These are phyloP conservation scores for Cephus sareptanus DNA, from an alignment of 2,888 invertebrate genomes.

Conservation along the genomic window DNA sequence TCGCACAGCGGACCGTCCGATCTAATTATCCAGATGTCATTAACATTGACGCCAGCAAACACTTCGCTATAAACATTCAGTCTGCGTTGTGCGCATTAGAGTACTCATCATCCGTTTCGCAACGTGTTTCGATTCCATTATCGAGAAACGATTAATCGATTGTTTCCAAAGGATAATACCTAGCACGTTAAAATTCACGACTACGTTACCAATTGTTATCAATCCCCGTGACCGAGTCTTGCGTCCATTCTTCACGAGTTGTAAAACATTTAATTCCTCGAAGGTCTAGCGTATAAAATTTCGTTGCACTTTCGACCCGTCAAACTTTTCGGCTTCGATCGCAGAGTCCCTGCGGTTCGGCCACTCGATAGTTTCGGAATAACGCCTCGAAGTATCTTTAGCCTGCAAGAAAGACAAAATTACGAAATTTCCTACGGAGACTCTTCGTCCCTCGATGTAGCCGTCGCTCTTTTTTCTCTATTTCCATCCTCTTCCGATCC, in stretches of 20 bases:
- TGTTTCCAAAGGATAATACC: slow-evolving; percentile 24
- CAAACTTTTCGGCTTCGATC: not conserved
- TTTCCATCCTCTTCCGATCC: not conserved
- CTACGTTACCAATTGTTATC: not conserved
- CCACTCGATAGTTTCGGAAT: not conserved
- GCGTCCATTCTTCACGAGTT: not conserved
- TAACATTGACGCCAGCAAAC: slow-evolving; percentile 44
- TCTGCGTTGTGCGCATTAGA: slow-evolving; percentile 32
- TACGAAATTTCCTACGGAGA: not conserved
- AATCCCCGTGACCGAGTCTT: not conserved
- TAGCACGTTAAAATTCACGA: not conserved
- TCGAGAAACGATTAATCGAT: slow-evolving; percentile 51
- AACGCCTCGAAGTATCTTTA: not conserved
- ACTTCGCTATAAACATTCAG: slow-evolving; percentile 41
- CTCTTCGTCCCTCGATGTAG: not conserved
- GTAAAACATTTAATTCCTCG: not conserved
- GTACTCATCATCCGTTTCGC: slow-evolving; percentile 40
- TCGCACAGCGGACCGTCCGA: slow-evolving; percentile 24
- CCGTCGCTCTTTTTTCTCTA: not conserved
- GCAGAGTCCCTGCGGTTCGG: not conserved
- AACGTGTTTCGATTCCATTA: slow-evolving; percentile 50
- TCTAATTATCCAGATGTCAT: slow-evolving; percentile 49
- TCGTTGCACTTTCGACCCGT: not conserved
- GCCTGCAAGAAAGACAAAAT: not conserved
- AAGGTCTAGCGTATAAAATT: not conserved